Evolutionary conservation across 1,140 invertebrate species (phyloP), one percentile per base, ranked within the genome.

Genomic region (Schlechtendalia chinensis): DNA sequence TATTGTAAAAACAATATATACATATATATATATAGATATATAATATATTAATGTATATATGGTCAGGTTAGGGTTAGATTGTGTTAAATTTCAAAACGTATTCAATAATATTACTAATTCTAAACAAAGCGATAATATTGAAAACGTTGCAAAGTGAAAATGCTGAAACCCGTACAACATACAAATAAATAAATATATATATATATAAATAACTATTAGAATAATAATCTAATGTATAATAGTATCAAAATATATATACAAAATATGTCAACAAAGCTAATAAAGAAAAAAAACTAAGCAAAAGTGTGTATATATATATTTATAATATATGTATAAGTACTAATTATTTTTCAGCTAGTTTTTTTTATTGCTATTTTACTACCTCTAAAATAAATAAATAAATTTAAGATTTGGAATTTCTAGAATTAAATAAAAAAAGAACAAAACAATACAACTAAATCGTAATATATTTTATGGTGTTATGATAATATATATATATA

Each of bases 311-410:
- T 39, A 39, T 39, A 39, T 39, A 39, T 39, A 39, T 39, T 4
- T 39, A 39, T 39, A 39, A 79, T 61, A 50, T 45, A 59, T 22
- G 29, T 77, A 50, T 45, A 59, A 24, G 29, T 59, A 77, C 32
- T 50, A 61, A 24, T 45, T 45, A 11, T 27, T 50, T 72, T 71
- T 59, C 29, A 61, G 56, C 75, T 61, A 79, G 47, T 6, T 61
- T 79, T 27, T n/a, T n/a, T n/a, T n/a, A n/a, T n/a, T n/a, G n/a
- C n/a, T n/a, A n/a, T n/a, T n/a, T 50, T 59, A 27, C 75, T 79
- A 79, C 56, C 75, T 79, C 75, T 79, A 79, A 79, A 32, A 63
- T 63, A 79, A 79, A 39, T 8, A 39, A 39, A 39, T 39, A 39
- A 39, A 39, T 59, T 59, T 45, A 59, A 61, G 61, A 24, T 39